A percentile compares a stretch with the other conserved stretches of the same genome.
Evolutionary conservation across 1,140 invertebrate species (phyloP).

Genomic region (Carcinoscorpius rotundicauda): DNA sequence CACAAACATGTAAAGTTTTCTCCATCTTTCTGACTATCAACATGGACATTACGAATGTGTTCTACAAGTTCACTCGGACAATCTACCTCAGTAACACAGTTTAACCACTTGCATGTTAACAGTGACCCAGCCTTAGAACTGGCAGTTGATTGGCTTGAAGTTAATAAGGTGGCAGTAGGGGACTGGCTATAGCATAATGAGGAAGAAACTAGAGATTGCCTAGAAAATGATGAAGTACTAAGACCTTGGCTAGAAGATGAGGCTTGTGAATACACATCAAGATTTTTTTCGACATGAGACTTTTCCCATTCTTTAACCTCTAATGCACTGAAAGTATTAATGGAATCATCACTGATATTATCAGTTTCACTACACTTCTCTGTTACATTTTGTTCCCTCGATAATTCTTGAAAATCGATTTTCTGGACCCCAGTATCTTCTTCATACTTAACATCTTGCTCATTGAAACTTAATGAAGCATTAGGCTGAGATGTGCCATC

Average conservation of each 20-base stretch:
- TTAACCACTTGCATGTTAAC: conserved; percentile 9
- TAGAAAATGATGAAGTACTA: no score
- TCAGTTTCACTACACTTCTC: no score
- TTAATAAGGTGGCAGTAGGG: background rate
- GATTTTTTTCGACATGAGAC: background rate
- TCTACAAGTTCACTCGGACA: conserved; percentile 16
- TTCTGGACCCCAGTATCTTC: no score
- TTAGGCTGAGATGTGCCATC: background rate
- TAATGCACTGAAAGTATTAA: no score
- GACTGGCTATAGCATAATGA: background rate
- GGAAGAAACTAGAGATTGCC: no score
- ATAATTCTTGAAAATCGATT: no score
- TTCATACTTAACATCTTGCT: background rate
- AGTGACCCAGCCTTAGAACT: background rate
- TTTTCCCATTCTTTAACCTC: background rate
- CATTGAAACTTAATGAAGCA: background rate
- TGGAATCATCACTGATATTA: no score
- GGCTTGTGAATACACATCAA: no score
- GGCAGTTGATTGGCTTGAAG: background rate
- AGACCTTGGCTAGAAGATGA: no score
- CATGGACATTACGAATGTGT: conserved; percentile 15
- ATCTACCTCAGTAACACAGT: conserved; percentile 10
- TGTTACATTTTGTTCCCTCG: no score
- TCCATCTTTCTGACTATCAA: conserved; percentile 15
- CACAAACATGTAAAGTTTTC: conserved; percentile 17